Conservation (phyloP, 2,888 invertebrate genomes). For the Hyposoter dolosus region DNA sequence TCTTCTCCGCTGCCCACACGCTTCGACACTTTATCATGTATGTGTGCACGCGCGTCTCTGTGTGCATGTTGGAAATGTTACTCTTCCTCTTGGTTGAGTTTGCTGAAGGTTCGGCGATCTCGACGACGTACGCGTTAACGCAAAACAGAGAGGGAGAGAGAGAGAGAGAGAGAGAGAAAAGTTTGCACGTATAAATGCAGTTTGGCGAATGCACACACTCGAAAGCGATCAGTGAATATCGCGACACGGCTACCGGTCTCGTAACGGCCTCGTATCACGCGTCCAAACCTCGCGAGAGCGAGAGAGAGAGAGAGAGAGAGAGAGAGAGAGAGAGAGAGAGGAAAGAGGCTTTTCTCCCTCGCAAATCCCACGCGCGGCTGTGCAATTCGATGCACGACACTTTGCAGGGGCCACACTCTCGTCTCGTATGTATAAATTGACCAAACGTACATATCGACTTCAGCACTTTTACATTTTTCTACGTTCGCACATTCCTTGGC, state of each 20-base stretch:
- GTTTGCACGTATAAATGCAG: slow-evolving; percentile 42
- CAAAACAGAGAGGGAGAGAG: background rate
- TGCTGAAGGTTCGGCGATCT: slow-evolving; percentile 25
- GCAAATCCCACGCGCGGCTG: slow-evolving; percentile 44
- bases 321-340: slow-evolving; percentile 1
- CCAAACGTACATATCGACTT: slow-evolving; percentile 28
- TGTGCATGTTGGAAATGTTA: slow-evolving; percentile 1
- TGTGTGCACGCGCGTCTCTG: too few relatives aligned
- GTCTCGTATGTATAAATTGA: slow-evolving; percentile 17
- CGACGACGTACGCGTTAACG: slow-evolving; percentile 23
- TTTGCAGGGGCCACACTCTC: slow-evolving; percentile 11
- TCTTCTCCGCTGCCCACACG: slow-evolving; percentile 57
- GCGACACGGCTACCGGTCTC: slow-evolving; percentile 64
- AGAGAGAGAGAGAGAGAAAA: background rate
- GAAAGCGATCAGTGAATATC: slow-evolving; percentile 50
- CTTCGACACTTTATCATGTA: slow-evolving; percentile 14
- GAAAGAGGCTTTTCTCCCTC: slow-evolving; percentile 21
- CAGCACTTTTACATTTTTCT: slow-evolving; percentile 28
- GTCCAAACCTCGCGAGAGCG: background rate
- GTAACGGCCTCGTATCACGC: slow-evolving; percentile 67
- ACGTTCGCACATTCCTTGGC: slow-evolving; percentile 51
- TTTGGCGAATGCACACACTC: slow-evolving; percentile 46
- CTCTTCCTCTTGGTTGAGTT: slow-evolving; percentile 19
- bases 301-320: slow-evolving; percentile 11
- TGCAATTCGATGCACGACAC: slow-evolving; percentile 41